Evolutionary conservation across 2,797 vertebrate species (phyloP), one percentile per base, ranked within the genome.

Genomic region (Gallinago stenura): DNA sequence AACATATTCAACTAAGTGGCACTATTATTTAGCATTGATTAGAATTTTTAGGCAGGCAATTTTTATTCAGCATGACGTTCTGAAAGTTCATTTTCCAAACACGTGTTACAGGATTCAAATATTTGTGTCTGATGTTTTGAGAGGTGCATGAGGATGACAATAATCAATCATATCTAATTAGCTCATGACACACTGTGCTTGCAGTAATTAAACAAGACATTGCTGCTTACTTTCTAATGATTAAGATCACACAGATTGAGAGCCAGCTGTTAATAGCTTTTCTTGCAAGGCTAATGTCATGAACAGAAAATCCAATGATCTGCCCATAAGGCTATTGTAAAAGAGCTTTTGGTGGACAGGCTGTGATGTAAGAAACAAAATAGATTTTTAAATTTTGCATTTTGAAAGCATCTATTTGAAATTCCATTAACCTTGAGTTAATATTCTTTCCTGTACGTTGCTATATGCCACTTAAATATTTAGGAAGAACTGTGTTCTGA

Each of bases 111-210:
- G 26, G 75, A 87, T 81, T 87, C 58, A 86, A 60, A 88, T 91
- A 83, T 95, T 97, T 96, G 33, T 56, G 41, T 94, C 64, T 95
- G 58, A 80, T 94, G 54, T 91, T 94, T 94, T 92, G 76, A 96
- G 90, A 93, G 77, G 69, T 75, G 33, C 65, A 89, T 80, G 62
- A 90, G 65, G 71, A 88, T 95, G 96, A 94, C 93, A 97, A 83
- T 94, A 96, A 97, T 97, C 95, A 94, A 95, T 98, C 96, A 96
- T 93, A 90, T 70, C 70, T 96, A 96, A 97, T 97, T 97, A 96
- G 83, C 54, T 89, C 43, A 80, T 97, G 94, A 97, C 87, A 90
- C 50, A 85, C 60, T 93, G 71, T 85, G 80, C 79, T 85, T 89
- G 83, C 78, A 94, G 86, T 97, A 98, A 97, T 97, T 97, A 97